These are phyloP conservation scores for Danaus chrysippus DNA, from an alignment of 2,888 invertebrate species.

Conservation along the genomic window DNA sequence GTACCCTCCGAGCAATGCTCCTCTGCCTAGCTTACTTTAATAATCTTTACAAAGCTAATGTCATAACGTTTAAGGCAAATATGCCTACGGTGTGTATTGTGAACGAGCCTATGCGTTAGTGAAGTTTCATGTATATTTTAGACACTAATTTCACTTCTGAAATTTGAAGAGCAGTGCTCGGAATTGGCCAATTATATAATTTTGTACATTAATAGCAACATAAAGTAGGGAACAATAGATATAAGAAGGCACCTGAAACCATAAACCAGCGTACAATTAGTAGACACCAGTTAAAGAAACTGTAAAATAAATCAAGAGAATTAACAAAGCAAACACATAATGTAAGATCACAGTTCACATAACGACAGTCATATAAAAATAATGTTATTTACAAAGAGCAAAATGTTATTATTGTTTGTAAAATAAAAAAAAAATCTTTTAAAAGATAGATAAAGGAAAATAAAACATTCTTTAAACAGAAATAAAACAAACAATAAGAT, in stretches of 20 bases:
- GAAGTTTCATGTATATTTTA: not conserved
- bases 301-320: constrained; percentile 27
- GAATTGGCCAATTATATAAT: constrained; percentile 53
- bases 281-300: constrained; percentile 32
- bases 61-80: not conserved
- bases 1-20: constrained; percentile 67
- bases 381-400: not conserved
- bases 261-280: constrained; percentile 47
- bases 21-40: constrained; percentile 17
- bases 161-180: constrained; percentile 71
- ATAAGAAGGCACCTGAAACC: constrained; percentile 65
- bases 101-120: not conserved
- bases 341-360: constrained; percentile 19
- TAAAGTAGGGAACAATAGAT: constrained; percentile 55
- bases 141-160: constrained; percentile 7
- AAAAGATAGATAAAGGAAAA: not conserved
- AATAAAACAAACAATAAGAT: not conserved
- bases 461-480: not conserved
- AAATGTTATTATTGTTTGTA: not conserved
- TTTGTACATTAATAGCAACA: constrained; percentile 35
- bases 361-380: constrained; percentile 14
- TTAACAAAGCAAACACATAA: constrained; percentile 25
- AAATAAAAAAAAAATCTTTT: not conserved
- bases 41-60: not conserved
- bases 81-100: not conserved